Conservation (phyloP, 1,140 invertebrate species). For the Heliothis virescens region DNA sequence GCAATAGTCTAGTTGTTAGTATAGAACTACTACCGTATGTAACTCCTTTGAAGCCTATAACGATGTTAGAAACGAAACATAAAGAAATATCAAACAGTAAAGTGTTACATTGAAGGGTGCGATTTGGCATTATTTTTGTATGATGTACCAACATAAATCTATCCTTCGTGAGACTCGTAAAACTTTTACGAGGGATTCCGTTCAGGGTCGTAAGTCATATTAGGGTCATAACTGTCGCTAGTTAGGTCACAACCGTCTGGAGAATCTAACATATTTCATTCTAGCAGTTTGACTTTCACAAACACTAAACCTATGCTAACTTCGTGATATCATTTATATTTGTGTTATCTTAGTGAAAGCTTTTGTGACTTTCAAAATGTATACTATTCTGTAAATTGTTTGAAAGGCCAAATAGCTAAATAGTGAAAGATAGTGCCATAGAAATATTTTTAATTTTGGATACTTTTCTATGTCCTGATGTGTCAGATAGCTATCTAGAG, state of each 20-base stretch:
- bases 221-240: slow-evolving; percentile 26
- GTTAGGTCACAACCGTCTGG: slow-evolving; percentile 15
- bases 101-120: neutral
- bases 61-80: too few species aligned
- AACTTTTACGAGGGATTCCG: slow-evolving; percentile 24
- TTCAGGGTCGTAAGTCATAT: slow-evolving; percentile 26
- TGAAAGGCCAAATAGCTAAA: too few species aligned
- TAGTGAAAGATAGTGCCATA: too few species aligned
- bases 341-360: neutral
- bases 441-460: too few species aligned
- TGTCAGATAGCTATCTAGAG: too few species aligned
- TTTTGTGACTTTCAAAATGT: neutral
- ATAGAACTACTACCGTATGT: too few species aligned
- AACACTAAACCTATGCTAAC: slow-evolving; percentile 9
- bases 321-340: neutral
- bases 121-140: slow-evolving; percentile 1
- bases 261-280: neutral
- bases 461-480: too few species aligned
- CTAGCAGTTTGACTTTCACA: neutral
- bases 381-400: too few species aligned
- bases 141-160: slow-evolving; percentile 14
- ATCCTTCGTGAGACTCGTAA: slow-evolving; percentile 17
- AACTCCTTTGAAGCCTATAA: too few species aligned
- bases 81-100: neutral
- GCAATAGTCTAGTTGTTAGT: too few species aligned